Conservation (phyloP, 2,113 vertebrate genomes). For the Cardinalis cardinalis region DNA sequence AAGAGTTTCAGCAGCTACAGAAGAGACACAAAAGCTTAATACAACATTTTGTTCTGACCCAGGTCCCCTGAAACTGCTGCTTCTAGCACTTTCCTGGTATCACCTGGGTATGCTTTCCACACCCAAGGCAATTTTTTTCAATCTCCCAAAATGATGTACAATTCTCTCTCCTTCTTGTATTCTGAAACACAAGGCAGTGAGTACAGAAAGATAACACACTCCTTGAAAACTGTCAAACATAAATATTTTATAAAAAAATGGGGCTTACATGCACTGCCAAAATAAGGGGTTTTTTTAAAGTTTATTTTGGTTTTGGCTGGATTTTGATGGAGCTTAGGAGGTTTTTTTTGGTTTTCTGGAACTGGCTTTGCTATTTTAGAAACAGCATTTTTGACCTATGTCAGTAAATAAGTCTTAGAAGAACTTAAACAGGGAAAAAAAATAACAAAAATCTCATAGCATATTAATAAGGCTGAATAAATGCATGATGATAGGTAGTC, state of each 20-base stretch:
- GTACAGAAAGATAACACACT: background rate
- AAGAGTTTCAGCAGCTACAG: background rate
- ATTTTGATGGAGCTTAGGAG: accelerated
- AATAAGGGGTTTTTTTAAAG: background rate
- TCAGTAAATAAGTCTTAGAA: background rate
- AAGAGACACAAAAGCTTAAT: background rate
- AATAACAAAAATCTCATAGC: background rate
- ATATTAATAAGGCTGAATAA: background rate
- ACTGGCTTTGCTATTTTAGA: background rate
- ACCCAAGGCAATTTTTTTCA: background rate
- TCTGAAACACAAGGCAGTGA: background rate
- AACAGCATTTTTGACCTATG: background rate
- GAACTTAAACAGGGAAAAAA: background rate
- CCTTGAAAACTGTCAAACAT: background rate
- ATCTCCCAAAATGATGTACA: background rate
- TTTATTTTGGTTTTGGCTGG: background rate
- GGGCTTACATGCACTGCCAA: background rate
- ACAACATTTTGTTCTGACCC: background rate
- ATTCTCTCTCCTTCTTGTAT: background rate
- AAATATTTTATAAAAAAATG: background rate
- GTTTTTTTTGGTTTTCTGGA: background rate
- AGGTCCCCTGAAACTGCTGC: background rate
- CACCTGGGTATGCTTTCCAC: background rate
- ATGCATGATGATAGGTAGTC: background rate
- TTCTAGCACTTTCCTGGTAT: background rate